Evolutionary conservation across 2,113 vertebrate genomes (phyloP).

Genomic region (Halcyon malimbica): DNA sequence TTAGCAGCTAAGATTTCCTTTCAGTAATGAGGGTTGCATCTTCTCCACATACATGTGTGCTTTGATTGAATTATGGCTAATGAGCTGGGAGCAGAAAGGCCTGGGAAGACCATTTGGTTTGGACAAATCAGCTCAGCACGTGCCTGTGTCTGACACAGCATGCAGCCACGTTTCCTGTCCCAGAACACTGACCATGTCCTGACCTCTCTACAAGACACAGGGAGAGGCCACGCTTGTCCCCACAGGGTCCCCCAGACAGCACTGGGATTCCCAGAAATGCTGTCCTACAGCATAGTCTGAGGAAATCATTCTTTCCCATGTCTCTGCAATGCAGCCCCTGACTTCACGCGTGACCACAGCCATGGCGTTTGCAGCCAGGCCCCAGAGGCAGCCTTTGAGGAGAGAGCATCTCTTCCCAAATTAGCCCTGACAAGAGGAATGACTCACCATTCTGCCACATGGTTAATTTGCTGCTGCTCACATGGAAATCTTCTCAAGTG

Average conservation of each 20-base stretch:
- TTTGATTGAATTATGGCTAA: background rate
- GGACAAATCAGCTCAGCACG: background rate
- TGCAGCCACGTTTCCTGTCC: background rate
- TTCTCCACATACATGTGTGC: background rate
- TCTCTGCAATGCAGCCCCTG: background rate
- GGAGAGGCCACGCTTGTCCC: background rate
- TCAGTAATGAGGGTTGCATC: background rate
- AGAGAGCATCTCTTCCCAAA: background rate
- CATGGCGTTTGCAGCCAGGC: accelerated
- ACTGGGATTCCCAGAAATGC: background rate
- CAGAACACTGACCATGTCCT: background rate
- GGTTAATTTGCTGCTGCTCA: accelerated
- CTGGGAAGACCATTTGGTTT: background rate
- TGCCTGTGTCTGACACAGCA: background rate
- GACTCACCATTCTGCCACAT: background rate
- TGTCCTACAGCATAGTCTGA: background rate
- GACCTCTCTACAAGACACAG: background rate
- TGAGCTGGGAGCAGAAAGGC: background rate
- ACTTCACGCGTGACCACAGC: background rate
- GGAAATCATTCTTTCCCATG: background rate
- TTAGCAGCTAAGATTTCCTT: background rate
- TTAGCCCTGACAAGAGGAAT: background rate
- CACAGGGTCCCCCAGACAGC: background rate
- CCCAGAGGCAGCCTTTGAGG: background rate
- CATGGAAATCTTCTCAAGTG: background rate